phyloP scores from a whole-genome alignment of 2,888 invertebrate genomes.

The Melieria omissa region DNA sequence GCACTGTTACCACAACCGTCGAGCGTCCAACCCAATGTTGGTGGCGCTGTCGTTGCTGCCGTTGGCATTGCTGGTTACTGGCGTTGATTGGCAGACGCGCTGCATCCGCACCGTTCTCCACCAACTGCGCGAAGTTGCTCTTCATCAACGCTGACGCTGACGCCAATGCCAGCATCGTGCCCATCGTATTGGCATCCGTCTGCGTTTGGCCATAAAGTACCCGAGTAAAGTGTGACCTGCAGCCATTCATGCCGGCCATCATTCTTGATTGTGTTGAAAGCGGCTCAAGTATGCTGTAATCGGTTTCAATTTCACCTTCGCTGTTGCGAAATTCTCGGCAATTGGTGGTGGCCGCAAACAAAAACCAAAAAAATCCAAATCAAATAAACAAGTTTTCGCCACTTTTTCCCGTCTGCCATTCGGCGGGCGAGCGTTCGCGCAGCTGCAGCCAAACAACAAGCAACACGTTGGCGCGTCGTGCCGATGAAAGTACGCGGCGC shows the following conservation, averaged over 20 bases:
- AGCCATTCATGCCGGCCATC: conserved; percentile 42
- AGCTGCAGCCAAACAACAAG: no score
- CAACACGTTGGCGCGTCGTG: not conserved
- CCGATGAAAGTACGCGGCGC: not conserved
- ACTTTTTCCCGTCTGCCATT: not conserved
- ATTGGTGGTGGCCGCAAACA: conserved; percentile 12
- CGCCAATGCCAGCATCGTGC: conserved; percentile 38
- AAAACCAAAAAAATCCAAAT: conserved; percentile 10
- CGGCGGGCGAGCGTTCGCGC: not conserved
- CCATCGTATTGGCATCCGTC: conserved; percentile 41
- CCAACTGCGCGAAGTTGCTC: not conserved
- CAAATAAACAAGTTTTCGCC: conserved; percentile 26
- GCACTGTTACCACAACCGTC: not conserved
- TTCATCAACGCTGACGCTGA: not conserved
- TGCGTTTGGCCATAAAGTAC: conserved; percentile 52
- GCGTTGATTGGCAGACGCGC: no score
- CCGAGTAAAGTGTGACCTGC: conserved; percentile 61
- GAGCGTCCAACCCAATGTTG: not conserved
- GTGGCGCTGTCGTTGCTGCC: not conserved
- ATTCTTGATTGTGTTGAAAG: conserved; percentile 50
- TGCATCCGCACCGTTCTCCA: not conserved
- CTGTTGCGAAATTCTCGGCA: conserved; percentile 21
- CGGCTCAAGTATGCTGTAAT: conserved; percentile 59
- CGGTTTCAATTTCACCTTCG: conserved; percentile 58
- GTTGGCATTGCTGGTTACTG: not conserved